Conservation (phyloP, 2,888 invertebrate genomes). For the Cephus runcator region DNA sequence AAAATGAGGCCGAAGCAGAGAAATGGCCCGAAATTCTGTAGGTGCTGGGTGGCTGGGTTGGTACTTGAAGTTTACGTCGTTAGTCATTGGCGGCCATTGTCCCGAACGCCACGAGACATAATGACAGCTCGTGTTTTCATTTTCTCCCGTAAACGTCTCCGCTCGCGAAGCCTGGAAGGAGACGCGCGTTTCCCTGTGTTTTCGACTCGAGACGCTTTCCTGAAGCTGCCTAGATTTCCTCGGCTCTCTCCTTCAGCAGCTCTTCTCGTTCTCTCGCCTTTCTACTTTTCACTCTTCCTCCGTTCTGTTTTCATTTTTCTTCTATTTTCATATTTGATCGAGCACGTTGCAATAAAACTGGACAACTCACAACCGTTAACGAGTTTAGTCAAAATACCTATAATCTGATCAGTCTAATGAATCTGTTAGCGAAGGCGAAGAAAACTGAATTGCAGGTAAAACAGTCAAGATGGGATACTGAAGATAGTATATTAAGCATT, state of each 20-base stretch:
- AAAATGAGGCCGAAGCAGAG: neutral
- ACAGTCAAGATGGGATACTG: neutral
- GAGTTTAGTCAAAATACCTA: neutral
- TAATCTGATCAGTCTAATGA: no score
- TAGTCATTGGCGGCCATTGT: neutral
- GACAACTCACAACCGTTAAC: neutral
- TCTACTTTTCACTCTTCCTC: neutral
- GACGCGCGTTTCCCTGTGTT: neutral
- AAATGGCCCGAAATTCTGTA: neutral
- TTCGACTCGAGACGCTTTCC: neutral
- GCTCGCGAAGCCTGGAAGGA: neutral
- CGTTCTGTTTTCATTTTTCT: neutral
- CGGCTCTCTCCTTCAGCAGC: neutral
- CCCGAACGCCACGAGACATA: neutral
- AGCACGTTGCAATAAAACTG: neutral
- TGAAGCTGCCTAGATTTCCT: neutral
- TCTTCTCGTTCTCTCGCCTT: neutral
- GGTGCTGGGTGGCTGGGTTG: neutral
- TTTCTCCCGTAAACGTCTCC: neutral
- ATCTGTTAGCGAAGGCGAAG: no score
- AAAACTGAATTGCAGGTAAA: no score
- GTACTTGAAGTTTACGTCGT: neutral
- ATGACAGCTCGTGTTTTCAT: constrained; percentile 3
- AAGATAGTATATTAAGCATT: neutral
- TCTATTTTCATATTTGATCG: neutral